These are phyloP conservation scores for Brachionus rubens DNA, from an alignment of 1,140 invertebrate species.

Conservation along the genomic window DNA sequence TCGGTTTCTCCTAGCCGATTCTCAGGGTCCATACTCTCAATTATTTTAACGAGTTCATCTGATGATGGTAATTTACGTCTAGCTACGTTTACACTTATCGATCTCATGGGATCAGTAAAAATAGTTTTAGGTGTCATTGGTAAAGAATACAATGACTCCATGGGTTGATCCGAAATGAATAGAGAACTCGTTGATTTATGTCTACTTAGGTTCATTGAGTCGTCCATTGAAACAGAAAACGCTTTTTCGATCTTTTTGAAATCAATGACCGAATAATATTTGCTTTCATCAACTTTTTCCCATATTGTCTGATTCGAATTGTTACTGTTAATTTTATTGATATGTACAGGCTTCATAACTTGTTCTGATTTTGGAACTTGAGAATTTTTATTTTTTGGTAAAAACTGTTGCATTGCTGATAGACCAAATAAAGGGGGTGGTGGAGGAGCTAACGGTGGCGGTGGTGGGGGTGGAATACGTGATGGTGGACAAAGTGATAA, in stretches of 20 bases:
- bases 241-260: conserved; percentile 22
- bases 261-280: conserved; percentile 14
- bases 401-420: neutral
- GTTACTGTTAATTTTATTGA: neutral
- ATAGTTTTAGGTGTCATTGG: neutral
- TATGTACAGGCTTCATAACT: conserved; percentile 13
- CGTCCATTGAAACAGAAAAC: neutral
- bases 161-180: neutral
- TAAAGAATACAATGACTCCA: conserved; percentile 3
- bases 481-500: too few species aligned
- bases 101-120: neutral
- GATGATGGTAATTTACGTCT: conserved; percentile 5
- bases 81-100: conserved; percentile 21
- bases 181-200: neutral
- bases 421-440: neutral
- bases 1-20: neutral
- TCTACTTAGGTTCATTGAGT: neutral
- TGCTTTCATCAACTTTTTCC: conserved; percentile 8
- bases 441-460: too few species aligned
- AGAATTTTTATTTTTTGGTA: conserved; percentile 1
- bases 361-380: neutral
- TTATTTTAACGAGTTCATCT: conserved; percentile 17
- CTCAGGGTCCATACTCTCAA: conserved; percentile 18
- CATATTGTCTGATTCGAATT: neutral
- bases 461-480: neutral